Evolutionary conservation across 92 coral and sea anemone genomes (phyloP).

Genomic region (Diadumene lineata): DNA sequence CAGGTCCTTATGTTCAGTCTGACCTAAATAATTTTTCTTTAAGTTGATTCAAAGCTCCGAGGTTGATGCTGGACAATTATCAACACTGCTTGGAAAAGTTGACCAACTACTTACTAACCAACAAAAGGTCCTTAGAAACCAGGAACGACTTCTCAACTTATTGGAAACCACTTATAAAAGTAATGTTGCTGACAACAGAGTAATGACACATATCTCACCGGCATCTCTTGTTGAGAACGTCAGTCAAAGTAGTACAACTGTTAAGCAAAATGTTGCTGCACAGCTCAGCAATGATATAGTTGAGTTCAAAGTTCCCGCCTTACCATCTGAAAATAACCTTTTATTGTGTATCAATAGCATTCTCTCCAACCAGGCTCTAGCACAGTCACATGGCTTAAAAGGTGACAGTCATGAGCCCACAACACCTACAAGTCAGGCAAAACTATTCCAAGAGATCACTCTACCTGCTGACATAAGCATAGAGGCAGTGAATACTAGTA

Average conservation of each 20-base stretch:
- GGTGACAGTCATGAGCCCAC: constrained; percentile 5
- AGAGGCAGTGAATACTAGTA: constrained; percentile 28
- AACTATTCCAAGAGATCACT: constrained; percentile 29
- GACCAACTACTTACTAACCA: constrained; percentile 69
- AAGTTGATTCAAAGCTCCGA: constrained; percentile 69
- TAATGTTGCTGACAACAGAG: constrained; percentile 2
- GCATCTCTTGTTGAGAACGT: constrained; percentile 16
- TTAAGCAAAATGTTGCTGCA: too few species aligned
- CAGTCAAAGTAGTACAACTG: not conserved
- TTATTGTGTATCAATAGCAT: constrained; percentile 35
- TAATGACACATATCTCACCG: constrained; percentile 16
- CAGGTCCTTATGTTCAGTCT: constrained; percentile 48
- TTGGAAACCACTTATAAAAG: constrained; percentile 33
- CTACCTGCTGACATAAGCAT: constrained; percentile 35
- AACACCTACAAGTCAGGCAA: constrained; percentile 3
- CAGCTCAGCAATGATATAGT: too few species aligned
- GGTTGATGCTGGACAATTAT: constrained; percentile 65
- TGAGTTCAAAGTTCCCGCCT: constrained; percentile 31
- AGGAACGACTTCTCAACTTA: constrained; percentile 54
- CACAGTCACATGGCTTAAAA: constrained; percentile 27
- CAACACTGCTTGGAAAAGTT: constrained; percentile 62
- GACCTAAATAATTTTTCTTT: constrained; percentile 79
- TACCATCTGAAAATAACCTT: constrained; percentile 38
- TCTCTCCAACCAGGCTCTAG: constrained; percentile 24
- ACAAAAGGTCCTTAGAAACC: constrained; percentile 66